These are phyloP conservation scores for Oreochromis grahami DNA, from an alignment of 2,797 vertebrate species.

Conservation along the genomic window DNA sequence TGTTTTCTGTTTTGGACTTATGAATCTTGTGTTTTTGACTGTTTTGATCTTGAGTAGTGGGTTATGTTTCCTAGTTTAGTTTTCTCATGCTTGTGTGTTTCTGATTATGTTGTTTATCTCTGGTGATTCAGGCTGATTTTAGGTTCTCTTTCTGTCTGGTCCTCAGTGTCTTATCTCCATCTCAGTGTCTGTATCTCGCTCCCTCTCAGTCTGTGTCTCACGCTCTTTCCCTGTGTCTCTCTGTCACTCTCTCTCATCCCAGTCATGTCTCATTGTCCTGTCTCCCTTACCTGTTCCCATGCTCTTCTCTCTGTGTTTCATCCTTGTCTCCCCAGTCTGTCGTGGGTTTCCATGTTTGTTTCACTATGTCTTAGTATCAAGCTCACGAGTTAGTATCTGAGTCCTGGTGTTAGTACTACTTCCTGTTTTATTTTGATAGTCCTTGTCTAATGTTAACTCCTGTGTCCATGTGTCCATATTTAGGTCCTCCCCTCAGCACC, in stretches of 20 bases:
- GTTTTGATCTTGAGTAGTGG: neutral
- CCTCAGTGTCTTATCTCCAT: neutral
- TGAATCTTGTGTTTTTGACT: fast-evolving
- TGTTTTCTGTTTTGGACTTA: neutral
- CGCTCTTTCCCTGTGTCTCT: neutral
- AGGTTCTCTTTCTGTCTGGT: neutral
- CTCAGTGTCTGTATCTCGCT: neutral
- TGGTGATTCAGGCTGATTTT: neutral
- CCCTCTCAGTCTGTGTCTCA: neutral
- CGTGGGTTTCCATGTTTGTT: neutral
- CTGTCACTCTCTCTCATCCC: neutral
- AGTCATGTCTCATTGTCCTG: neutral
- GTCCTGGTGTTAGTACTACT: neutral
- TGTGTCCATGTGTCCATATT: neutral
- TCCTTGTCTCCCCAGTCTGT: neutral
- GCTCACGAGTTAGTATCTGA: neutral
- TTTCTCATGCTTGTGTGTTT: neutral
- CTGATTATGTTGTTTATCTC: neutral
- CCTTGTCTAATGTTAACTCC: neutral
- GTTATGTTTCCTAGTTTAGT: neutral
- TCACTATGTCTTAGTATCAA: neutral
- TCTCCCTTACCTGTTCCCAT: fast-evolving
- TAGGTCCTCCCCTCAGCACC: neutral
- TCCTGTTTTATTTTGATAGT: neutral
- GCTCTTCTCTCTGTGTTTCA: neutral